A percentile compares a stretch with the other conserved stretches of the same genome.
phyloP scores from a whole-genome alignment of 2,888 invertebrate genomes.

The Galeopsomyia nigrocyanea region DNA sequence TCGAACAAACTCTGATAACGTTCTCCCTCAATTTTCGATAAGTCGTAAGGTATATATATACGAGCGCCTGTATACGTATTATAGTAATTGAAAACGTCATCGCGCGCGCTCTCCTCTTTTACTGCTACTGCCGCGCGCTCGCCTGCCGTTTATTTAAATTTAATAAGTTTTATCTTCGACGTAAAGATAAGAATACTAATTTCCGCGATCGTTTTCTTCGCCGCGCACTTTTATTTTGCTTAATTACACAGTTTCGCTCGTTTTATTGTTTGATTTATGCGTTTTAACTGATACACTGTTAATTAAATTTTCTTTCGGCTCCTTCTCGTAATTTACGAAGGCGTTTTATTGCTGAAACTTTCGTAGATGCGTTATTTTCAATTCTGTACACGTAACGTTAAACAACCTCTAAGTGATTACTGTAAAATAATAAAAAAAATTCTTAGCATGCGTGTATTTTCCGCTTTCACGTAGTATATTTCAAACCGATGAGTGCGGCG shows the following conservation, averaged over 20 bases:
- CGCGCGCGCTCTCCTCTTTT: conserved; percentile 7
- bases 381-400: not conserved
- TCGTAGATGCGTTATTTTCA: not conserved
- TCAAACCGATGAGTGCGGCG: no score
- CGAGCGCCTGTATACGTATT: no score
- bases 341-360: not conserved
- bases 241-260: not conserved
- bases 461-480: no score
- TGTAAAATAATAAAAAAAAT: not conserved
- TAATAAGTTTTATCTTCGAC: conserved; percentile 14
- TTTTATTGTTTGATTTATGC: conserved; percentile 1
- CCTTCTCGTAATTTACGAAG: not conserved
- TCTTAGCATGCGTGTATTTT: no score
- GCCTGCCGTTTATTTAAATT: conserved; percentile 34
- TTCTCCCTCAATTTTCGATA: not conserved
- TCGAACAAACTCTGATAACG: not conserved
- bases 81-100: conserved; percentile 36
- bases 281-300: not conserved
- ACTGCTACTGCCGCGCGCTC: not conserved
- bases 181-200: conserved; percentile 4
- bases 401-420: not conserved
- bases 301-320: not conserved
- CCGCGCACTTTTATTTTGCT: no score
- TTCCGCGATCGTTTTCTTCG: not conserved
- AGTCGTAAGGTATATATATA: no score